phyloP scores from a whole-genome alignment of 2,797 vertebrate genomes.

The Siniperca undulata region DNA sequence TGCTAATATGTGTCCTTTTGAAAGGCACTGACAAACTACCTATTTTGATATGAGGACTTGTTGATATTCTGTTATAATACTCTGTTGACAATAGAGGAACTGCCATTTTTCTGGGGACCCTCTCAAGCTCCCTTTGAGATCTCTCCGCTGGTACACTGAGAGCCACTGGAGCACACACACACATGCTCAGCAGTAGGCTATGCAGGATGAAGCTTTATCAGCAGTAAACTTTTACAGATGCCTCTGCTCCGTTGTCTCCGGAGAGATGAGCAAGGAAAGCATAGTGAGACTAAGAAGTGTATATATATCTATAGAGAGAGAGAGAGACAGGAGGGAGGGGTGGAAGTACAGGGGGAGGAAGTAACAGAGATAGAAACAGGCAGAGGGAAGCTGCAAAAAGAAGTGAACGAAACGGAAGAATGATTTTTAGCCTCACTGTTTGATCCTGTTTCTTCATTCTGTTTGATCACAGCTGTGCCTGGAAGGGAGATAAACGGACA shows the following conservation, averaged over 20 bases:
- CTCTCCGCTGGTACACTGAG: conserved; percentile 20
- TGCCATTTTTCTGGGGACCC: conserved; percentile 16
- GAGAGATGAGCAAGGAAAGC: conserved; percentile 57
- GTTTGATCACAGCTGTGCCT: conserved; percentile 84
- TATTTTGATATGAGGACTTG: not conserved
- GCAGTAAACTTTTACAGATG: conserved; percentile 72
- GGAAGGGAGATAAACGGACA: conserved; percentile 83
- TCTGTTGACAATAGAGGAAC: conserved; percentile 21
- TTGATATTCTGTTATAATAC: conserved; percentile 16
- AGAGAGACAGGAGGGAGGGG: conserved; percentile 26
- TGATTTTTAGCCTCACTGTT: conserved; percentile 72
- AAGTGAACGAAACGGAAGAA: conserved; percentile 75
- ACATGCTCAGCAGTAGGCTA: conserved; percentile 37
- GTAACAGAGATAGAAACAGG: conserved; percentile 61
- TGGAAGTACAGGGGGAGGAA: conserved; percentile 63
- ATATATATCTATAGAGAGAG: conserved; percentile 12
- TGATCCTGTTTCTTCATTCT: conserved; percentile 82
- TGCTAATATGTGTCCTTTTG: not conserved
- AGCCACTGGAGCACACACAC: conserved; percentile 25
- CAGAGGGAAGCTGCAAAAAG: conserved; percentile 60
- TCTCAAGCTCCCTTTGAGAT: conserved; percentile 15
- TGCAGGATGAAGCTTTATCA: conserved; percentile 64
- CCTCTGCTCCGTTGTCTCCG: conserved; percentile 56
- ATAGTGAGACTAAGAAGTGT: conserved; percentile 47
- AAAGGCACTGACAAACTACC: not conserved